These are phyloP conservation scores for Reticulitermes speratus DNA, from an alignment of 1,140 invertebrate species.

Conservation along the genomic window DNA sequence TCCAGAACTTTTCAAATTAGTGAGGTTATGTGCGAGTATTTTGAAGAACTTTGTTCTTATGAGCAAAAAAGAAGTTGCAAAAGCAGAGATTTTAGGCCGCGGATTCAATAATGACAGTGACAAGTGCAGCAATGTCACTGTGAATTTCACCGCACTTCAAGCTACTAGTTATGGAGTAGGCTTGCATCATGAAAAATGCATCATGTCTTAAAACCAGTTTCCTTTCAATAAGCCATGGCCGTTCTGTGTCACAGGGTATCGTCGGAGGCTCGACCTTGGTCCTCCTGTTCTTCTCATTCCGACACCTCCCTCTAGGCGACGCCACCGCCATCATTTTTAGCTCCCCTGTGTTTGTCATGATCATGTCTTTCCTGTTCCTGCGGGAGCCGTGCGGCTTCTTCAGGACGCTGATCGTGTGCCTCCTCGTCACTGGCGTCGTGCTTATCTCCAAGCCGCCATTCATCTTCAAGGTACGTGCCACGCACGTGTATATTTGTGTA, in stretches of 20 bases:
- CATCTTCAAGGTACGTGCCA: constrained; percentile 43
- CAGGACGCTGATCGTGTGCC: constrained; percentile 51
- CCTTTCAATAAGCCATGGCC: too few species aligned
- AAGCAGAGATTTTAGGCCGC: too few species aligned
- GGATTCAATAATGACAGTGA: too few species aligned
- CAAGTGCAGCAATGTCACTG: too few species aligned
- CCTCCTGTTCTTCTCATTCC: constrained; percentile 55
- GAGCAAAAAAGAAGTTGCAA: too few species aligned
- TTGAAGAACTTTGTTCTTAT: too few species aligned
- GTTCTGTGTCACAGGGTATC: constrained; percentile 44
- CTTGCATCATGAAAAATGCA: background rate
- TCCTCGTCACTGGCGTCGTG: constrained; percentile 53
- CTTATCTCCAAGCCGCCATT: constrained; percentile 56
- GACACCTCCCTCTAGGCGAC: constrained; percentile 56
- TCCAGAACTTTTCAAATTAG: too few species aligned
- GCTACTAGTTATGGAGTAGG: background rate
- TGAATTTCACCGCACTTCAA: background rate
- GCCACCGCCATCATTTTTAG: constrained; percentile 61
- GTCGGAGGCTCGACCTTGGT: constrained; percentile 54
- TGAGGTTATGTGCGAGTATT: too few species aligned
- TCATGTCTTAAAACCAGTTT: background rate
- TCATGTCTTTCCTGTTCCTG: constrained; percentile 55
- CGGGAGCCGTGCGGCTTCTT: constrained; percentile 58
- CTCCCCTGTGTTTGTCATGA: constrained; percentile 57
- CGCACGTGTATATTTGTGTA: background rate